Percentiles rank a stretch among this genome's conserved stretches.
Conservation (phyloP, 2,797 vertebrate genomes). For the Champsocephalus esox region DNA sequence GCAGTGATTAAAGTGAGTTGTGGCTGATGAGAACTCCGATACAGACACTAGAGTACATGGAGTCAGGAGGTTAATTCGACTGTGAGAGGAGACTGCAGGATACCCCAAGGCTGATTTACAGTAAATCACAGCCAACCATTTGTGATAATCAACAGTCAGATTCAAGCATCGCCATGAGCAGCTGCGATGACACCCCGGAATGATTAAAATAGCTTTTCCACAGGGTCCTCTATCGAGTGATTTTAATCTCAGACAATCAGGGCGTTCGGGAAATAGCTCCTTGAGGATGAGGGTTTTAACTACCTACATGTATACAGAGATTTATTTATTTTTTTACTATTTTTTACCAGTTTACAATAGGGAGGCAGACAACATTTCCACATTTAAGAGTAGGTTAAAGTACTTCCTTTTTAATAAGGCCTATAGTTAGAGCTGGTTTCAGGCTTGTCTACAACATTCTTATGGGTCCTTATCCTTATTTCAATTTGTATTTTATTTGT, state of each 20-base stretch:
- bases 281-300: background rate
- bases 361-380: too few relatives aligned
- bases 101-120: slow-evolving; percentile 49
- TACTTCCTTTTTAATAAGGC: too few relatives aligned
- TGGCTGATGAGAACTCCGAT: slow-evolving; percentile 52
- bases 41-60: slow-evolving; percentile 19
- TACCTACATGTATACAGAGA: background rate
- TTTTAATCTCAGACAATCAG: slow-evolving; percentile 35
- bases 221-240: slow-evolving; percentile 13
- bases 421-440: too few relatives aligned
- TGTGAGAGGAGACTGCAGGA: slow-evolving; percentile 37
- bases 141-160: slow-evolving; percentile 57
- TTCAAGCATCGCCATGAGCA: slow-evolving; percentile 33
- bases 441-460: too few relatives aligned
- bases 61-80: slow-evolving; percentile 60
- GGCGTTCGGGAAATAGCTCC: background rate
- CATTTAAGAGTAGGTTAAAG: too few relatives aligned
- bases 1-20: slow-evolving; percentile 69
- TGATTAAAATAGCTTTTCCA: slow-evolving; percentile 59
- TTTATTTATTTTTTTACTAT: too few relatives aligned
- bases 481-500: too few relatives aligned
- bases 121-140: slow-evolving; percentile 59
- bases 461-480: too few relatives aligned
- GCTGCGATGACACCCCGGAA: slow-evolving; percentile 34
- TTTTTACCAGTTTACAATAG: too few relatives aligned